Conservation (phyloP, 2,113 vertebrate species). For the Hyla sarda region DNA sequence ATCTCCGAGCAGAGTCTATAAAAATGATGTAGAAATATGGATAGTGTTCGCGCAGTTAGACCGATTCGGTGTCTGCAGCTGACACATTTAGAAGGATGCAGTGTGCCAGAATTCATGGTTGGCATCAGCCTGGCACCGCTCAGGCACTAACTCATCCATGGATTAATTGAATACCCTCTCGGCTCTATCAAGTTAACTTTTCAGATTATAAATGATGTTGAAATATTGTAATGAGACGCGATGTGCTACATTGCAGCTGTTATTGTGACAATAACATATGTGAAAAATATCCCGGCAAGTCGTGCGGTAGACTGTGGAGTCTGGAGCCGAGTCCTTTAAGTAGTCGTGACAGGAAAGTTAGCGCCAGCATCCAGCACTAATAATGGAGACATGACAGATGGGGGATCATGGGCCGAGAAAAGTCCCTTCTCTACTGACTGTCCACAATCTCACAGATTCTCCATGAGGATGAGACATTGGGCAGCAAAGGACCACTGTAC, state of each 20-base stretch:
- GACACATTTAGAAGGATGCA: constrained; percentile 23
- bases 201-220: constrained; percentile 36
- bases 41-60: neutral
- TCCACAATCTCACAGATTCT: neutral
- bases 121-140: neutral
- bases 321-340: neutral
- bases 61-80: neutral
- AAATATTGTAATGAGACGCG: constrained; percentile 37
- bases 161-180: constrained; percentile 13
- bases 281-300: constrained; percentile 19
- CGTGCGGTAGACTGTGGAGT: neutral
- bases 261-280: constrained; percentile 39
- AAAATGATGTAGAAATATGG: constrained; percentile 13
- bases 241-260: constrained; percentile 32
- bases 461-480: neutral
- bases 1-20: neutral
- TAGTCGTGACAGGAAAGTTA: neutral
- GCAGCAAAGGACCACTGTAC: neutral
- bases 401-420: neutral
- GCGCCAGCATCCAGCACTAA: neutral
- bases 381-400: neutral
- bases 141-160: neutral
- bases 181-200: constrained; percentile 20
- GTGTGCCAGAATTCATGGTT: neutral
- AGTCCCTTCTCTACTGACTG: neutral